A percentile compares a stretch with the other conserved stretches of the same genome.
phyloP scores from a whole-genome alignment of 92 coral and sea anemone species.

The Umimayanthus kanabou region DNA sequence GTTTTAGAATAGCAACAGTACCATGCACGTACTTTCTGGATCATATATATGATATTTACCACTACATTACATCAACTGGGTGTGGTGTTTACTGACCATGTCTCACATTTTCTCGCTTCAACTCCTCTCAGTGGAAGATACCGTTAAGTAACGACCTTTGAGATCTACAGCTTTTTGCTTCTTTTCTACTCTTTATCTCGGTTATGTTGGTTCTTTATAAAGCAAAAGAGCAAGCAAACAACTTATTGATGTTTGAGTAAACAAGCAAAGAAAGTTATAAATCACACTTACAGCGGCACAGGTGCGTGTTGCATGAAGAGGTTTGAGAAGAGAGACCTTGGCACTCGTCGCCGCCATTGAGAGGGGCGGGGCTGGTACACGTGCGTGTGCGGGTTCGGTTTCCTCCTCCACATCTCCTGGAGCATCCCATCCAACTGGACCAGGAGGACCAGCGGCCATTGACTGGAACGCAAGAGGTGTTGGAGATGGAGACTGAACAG shows the following conservation, averaged over 20 bases:
- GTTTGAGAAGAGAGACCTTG: neutral
- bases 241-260: neutral
- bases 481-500: neutral
- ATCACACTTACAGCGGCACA: neutral
- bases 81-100: too few species aligned
- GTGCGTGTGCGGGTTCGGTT: neutral
- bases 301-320: neutral
- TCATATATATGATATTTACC: too few species aligned
- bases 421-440: neutral
- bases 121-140: too few species aligned
- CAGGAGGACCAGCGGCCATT: neutral
- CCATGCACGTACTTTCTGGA: too few species aligned
- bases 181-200: too few species aligned
- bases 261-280: neutral
- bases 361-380: neutral
- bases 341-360: neutral
- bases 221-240: too few species aligned
- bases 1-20: too few species aligned
- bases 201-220: too few species aligned
- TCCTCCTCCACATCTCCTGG: conserved; percentile 5
- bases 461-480: neutral
- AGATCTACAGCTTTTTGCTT: too few species aligned
- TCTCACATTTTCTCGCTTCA: too few species aligned
- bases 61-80: too few species aligned
- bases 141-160: too few species aligned